Percentiles rank a stretch among this genome's conserved stretches.
Evolutionary conservation across 2,888 invertebrate genomes (phyloP).

Genomic region (Selenia dentaria): DNA sequence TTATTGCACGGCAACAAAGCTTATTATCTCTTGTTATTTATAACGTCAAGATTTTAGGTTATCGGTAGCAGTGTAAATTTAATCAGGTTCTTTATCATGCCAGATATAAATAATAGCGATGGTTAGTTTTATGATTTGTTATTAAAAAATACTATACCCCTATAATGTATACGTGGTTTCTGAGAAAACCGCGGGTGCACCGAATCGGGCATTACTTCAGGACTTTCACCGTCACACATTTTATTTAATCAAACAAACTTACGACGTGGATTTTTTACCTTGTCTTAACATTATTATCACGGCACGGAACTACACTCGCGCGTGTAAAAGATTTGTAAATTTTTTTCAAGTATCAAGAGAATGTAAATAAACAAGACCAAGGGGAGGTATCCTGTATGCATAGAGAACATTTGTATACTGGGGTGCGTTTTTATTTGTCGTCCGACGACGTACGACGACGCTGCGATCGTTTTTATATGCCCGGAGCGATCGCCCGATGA

Average conservation of each 20-base stretch:
- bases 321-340: no score
- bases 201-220: constrained; percentile 49
- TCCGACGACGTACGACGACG: no score
- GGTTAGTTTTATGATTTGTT: neutral
- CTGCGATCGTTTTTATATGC: no score
- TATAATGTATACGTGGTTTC: constrained; percentile 46
- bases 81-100: neutral
- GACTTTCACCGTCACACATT: constrained; percentile 45
- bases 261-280: constrained; percentile 53
- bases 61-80: neutral
- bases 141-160: constrained; percentile 62
- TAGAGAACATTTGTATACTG: no score
- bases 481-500: no score
- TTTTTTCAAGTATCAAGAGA: no score
- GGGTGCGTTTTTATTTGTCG: no score
- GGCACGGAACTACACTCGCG: no score
- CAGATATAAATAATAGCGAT: neutral
- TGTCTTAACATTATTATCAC: constrained; percentile 49
- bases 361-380: no score
- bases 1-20: neutral
- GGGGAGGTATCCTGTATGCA: no score
- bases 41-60: neutral
- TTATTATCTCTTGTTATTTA: neutral
- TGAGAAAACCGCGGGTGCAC: constrained; percentile 66
- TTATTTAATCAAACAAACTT: constrained; percentile 10